These are phyloP conservation scores for Lepidotrigona ventralis DNA, from an alignment of 1,140 invertebrate genomes.

Conservation along the genomic window DNA sequence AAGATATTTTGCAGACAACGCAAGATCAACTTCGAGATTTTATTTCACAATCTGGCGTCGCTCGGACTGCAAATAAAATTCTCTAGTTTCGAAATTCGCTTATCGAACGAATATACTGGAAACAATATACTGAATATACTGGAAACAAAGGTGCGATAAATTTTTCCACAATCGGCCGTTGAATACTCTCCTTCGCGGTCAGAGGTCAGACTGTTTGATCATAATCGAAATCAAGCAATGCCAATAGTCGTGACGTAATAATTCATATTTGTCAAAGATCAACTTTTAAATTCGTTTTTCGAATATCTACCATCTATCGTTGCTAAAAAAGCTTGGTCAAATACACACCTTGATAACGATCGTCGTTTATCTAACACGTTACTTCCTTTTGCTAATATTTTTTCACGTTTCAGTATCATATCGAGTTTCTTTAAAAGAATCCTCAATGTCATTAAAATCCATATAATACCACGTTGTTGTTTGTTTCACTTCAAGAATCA, in stretches of 20 bases:
- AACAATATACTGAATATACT: not conserved
- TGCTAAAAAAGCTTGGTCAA: not conserved
- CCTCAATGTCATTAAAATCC: not conserved
- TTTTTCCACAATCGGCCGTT: slow-evolving; percentile 1
- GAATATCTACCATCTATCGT: too few relatives aligned
- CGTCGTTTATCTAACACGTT: not conserved
- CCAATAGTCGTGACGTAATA: not conserved
- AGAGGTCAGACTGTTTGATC: too few relatives aligned
- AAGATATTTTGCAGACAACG: slow-evolving; percentile 1
- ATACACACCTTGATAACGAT: not conserved
- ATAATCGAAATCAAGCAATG: not conserved
- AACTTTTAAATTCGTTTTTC: not conserved
- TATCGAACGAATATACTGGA: slow-evolving; percentile 15
- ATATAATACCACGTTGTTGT: not conserved
- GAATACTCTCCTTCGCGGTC: not conserved
- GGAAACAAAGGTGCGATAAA: not conserved
- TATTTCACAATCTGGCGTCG: not conserved
- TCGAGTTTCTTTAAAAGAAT: not conserved
- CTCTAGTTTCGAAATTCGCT: slow-evolving; percentile 24
- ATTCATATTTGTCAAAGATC: too few relatives aligned
- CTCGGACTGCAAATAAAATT: not conserved
- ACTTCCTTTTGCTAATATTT: not conserved
- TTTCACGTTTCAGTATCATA: not conserved
- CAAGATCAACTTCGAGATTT: not conserved
- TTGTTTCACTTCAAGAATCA: not conserved